Conservation (phyloP, 2,113 vertebrate genomes). For the Urocynchramus pylzowi region DNA sequence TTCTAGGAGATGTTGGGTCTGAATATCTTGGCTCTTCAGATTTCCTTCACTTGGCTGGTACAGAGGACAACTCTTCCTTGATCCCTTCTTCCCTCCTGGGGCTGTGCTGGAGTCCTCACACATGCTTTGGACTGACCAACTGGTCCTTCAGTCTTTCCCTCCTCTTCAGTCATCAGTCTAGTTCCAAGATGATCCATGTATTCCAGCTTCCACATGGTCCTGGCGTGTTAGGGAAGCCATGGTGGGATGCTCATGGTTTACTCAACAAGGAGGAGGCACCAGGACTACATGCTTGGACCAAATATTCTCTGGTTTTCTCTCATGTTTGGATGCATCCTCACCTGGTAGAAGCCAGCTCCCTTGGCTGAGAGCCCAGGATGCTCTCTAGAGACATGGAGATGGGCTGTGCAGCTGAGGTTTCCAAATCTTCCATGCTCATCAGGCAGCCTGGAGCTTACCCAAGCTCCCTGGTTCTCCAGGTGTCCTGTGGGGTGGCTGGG, state of each 20-base stretch:
- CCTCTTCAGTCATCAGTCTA: accelerated
- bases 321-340: accelerated
- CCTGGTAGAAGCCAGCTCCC: neutral
- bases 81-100: neutral
- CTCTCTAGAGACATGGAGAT: neutral
- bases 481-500: neutral
- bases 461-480: neutral
- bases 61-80: neutral
- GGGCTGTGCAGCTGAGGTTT: neutral
- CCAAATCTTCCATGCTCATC: neutral
- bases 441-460: neutral
- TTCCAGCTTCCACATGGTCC: neutral
- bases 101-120: accelerated
- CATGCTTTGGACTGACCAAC: neutral
- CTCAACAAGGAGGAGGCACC: neutral
- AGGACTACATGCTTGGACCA: neutral
- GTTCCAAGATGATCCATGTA: neutral
- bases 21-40: neutral
- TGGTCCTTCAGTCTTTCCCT: neutral
- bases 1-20: neutral
- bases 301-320: neutral
- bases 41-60: neutral
- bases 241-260: neutral
- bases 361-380: neutral
- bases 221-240: neutral